These are phyloP conservation scores for Lasioglossum lativentre DNA, from an alignment of 2,888 invertebrate species.

Conservation along the genomic window DNA sequence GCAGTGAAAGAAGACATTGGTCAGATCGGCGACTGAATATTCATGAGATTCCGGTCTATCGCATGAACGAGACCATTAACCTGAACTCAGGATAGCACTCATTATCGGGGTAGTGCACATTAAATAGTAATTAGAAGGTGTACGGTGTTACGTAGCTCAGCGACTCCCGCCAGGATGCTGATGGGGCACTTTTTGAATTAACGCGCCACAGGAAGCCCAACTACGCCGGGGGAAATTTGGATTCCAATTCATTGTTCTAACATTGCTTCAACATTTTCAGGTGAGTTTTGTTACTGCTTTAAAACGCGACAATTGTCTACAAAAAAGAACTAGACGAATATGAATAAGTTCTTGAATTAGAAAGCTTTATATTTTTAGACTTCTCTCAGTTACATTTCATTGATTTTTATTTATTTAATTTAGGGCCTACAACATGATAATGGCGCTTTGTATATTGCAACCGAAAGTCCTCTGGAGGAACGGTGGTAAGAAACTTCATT, in stretches of 20 bases:
- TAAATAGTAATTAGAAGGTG: constrained; percentile 46
- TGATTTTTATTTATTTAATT: neutral
- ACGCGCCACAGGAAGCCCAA: neutral
- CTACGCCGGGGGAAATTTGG: neutral
- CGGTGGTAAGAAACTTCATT: neutral
- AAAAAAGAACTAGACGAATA: neutral
- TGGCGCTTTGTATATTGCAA: neutral
- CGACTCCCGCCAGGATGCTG: neutral
- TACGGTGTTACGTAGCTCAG: constrained; percentile 28
- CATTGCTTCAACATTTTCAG: neutral
- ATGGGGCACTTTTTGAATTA: neutral
- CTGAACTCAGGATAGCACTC: constrained; percentile 41
- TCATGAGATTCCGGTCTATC: constrained; percentile 52
- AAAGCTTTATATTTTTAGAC: neutral
- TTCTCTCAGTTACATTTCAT: neutral
- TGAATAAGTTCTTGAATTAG: neutral
- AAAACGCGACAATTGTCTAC: neutral
- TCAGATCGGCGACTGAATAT: constrained; percentile 38
- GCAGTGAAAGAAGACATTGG: constrained; percentile 43
- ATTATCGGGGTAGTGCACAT: constrained; percentile 44
- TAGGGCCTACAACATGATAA: neutral
- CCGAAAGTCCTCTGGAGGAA: neutral
- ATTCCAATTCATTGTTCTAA: neutral
- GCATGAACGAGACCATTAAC: constrained; percentile 41
- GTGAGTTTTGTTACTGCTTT: neutral